Evolutionary conservation across 1,140 invertebrate species (phyloP).

Genomic region (Lepidurus apus): DNA sequence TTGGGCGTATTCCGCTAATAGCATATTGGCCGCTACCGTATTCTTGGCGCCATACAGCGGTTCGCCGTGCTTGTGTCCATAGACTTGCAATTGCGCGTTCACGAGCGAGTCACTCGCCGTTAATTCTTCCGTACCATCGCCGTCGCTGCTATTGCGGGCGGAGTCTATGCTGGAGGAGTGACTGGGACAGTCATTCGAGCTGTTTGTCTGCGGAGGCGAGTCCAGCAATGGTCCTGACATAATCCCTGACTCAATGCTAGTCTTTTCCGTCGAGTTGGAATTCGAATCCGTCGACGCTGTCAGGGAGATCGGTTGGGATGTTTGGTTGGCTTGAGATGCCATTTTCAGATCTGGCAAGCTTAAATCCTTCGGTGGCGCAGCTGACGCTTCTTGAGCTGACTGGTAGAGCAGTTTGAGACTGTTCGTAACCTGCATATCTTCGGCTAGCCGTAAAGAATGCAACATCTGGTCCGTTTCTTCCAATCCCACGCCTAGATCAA

Average conservation of each 20-base stretch:
- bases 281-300: neutral
- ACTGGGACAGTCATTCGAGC: neutral
- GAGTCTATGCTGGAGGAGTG: neutral
- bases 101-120: neutral
- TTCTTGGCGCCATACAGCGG: neutral
- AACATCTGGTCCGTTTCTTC: conserved; percentile 31
- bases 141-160: neutral
- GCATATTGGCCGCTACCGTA: neutral
- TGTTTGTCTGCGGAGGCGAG: neutral
- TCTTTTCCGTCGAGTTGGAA: neutral
- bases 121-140: neutral
- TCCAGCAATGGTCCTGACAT: neutral
- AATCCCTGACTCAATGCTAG: neutral
- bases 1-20: neutral
- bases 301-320: neutral
- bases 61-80: neutral
- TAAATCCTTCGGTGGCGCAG: neutral
- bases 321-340: neutral
- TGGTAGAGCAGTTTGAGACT: conserved; percentile 27
- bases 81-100: neutral
- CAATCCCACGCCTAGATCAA: neutral
- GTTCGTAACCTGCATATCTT: conserved; percentile 26
- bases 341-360: neutral
- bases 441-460: conserved; percentile 27
- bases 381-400: neutral